These are phyloP conservation scores for Drosophila baimaii DNA, from an alignment of 1,140 invertebrate genomes.

Conservation along the genomic window DNA sequence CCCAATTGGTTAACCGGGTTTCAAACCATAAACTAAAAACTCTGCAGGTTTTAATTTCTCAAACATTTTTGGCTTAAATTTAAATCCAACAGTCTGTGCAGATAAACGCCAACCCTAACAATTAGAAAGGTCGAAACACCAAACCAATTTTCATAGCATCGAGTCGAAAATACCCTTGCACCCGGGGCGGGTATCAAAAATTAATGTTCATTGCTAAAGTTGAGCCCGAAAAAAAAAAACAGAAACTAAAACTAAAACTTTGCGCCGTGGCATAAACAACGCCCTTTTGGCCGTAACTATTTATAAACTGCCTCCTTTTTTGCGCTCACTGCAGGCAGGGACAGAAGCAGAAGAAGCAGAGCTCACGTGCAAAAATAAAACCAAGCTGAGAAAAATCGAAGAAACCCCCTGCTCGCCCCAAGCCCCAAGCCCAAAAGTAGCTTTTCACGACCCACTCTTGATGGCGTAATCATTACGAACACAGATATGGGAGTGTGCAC, in stretches of 20 bases:
- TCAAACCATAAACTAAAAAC: too few relatives aligned
- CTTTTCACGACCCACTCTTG: slow-evolving; percentile 34
- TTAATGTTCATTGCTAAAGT: slow-evolving; percentile 19
- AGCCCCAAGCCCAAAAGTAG: not conserved
- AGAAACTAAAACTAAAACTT: slow-evolving; percentile 19
- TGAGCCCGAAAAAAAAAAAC: slow-evolving; percentile 5
- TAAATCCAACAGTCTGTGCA: not conserved
- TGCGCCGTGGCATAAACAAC: slow-evolving; percentile 26
- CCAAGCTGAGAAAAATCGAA: slow-evolving; percentile 48
- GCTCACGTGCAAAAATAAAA: slow-evolving; percentile 68
- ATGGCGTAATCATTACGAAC: slow-evolving; percentile 66
- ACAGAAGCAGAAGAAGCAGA: slow-evolving; percentile 27
- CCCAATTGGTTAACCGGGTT: too few relatives aligned
- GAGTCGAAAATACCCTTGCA: not conserved
- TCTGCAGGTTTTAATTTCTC: too few relatives aligned
- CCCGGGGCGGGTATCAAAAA: slow-evolving; percentile 2
- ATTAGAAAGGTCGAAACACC: not conserved
- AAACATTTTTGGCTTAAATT: not conserved
- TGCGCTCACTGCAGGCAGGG: slow-evolving; percentile 36
- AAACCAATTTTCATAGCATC: not conserved
- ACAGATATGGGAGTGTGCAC: slow-evolving; percentile 3
- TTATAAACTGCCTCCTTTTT: slow-evolving; percentile 39
- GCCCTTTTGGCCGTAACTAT: slow-evolving; percentile 37
- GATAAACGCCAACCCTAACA: not conserved
- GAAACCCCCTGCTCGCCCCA: slow-evolving; percentile 12